phyloP scores from a whole-genome alignment of 1,140 invertebrate genomes.

The Neodiprion pinetum region DNA sequence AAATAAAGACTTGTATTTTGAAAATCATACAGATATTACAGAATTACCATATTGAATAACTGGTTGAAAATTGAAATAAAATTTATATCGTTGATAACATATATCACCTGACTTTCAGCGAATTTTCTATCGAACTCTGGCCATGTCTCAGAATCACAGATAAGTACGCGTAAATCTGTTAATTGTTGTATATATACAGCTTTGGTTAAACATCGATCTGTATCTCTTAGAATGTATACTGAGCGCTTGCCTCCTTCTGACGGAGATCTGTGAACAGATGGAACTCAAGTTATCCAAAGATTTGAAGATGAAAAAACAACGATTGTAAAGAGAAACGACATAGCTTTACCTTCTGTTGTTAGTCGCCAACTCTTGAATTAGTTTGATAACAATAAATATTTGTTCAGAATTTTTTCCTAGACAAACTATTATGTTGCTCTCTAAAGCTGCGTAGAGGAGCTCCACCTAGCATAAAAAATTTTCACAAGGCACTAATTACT shows the following conservation, averaged over 20 bases:
- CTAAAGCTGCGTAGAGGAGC: slow-evolving; percentile 78
- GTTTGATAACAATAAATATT: slow-evolving; percentile 87
- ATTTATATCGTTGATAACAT: slow-evolving; percentile 39
- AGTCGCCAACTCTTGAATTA: slow-evolving; percentile 78
- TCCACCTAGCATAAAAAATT: slow-evolving; percentile 67
- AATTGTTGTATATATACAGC: slow-evolving; percentile 59
- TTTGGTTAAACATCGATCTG: slow-evolving; percentile 66
- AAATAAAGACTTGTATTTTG: too few species aligned
- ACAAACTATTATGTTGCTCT: slow-evolving; percentile 85
- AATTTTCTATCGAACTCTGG: slow-evolving; percentile 34
- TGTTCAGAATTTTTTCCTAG: slow-evolving; percentile 83
- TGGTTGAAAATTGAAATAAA: slow-evolving; percentile 31
- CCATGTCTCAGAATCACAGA: slow-evolving; percentile 33
- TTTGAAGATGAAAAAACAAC: slow-evolving; percentile 49
- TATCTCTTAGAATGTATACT: slow-evolving; percentile 65
- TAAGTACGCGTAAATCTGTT: slow-evolving; percentile 53
- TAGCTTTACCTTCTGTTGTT: slow-evolving; percentile 59
- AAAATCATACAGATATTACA: too few species aligned
- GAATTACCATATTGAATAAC: slow-evolving; percentile 21
- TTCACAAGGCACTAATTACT: background rate
- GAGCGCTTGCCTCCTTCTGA: slow-evolving; percentile 54
- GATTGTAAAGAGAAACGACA: slow-evolving; percentile 39
- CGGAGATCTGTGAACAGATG: slow-evolving; percentile 46
- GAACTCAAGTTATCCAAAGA: slow-evolving; percentile 32
- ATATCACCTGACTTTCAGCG: slow-evolving; percentile 50